Conservation (phyloP, 2,888 invertebrate species). For the Rhagophthalmus giganteus region DNA sequence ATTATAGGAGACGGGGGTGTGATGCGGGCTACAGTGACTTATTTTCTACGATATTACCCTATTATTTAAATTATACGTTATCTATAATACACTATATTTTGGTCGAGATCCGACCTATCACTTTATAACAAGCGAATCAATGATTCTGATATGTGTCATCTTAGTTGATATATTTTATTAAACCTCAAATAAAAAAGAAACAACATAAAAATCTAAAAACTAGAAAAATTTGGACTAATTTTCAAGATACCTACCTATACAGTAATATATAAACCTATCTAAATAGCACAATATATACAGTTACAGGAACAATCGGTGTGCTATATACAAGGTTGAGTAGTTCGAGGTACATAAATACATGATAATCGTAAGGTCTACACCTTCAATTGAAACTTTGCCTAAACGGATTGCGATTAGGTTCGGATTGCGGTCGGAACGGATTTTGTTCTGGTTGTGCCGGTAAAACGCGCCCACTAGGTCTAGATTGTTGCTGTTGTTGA, state of each 20-base stretch:
- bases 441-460: slow-evolving; percentile 51
- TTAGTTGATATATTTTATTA: slow-evolving; percentile 54
- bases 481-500: slow-evolving; percentile 49
- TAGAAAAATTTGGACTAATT: no score
- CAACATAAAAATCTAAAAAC: slow-evolving; percentile 7
- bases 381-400: slow-evolving; percentile 70
- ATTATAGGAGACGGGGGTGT: slow-evolving; percentile 41
- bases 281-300: slow-evolving; percentile 44
- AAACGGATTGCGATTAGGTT: slow-evolving; percentile 71
- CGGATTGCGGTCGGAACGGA: slow-evolving; percentile 54
- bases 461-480: slow-evolving; percentile 45
- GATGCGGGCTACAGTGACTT: slow-evolving; percentile 48
- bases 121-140: slow-evolving; percentile 52
- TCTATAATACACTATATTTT: slow-evolving; percentile 23
- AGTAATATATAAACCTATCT: slow-evolving; percentile 17
- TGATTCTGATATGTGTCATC: slow-evolving; percentile 58
- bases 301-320: slow-evolving; percentile 50
- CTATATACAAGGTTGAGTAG: slow-evolving; percentile 43
- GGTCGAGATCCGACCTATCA: slow-evolving; percentile 46
- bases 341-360: neutral
- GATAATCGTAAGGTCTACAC: slow-evolving; percentile 24
- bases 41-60: slow-evolving; percentile 12
- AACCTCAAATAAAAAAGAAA: slow-evolving; percentile 29
- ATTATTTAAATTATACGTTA: slow-evolving; percentile 11
- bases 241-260: no score